Evolutionary conservation across 2,888 invertebrate genomes (phyloP), one percentile per base, ranked within the genome.

Genomic region (Lucinisca nassula): DNA sequence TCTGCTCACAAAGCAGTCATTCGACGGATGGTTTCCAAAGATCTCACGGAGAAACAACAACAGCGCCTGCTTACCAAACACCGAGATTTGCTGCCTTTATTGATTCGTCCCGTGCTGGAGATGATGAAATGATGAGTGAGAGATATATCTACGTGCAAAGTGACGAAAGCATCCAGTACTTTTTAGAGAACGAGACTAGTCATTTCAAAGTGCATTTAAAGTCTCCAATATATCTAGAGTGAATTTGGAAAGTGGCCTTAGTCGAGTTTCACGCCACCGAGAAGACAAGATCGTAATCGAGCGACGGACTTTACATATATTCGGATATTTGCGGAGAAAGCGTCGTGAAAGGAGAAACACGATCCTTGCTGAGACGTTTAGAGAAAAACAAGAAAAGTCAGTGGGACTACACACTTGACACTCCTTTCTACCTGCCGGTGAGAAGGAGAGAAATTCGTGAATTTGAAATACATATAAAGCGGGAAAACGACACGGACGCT

Each of bases 1-100:
- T n/a, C 35, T 17, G 72, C 70, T 24, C 49, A 85, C 51, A 83
- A 73, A 38, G 67, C 24, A n/a, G 40, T 51, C 76, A 78, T 89
- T 76, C 79, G 89, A 17, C 82, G 82, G 67, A 49, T 87, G 32
- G 79, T 81, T 27, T 82, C 84, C 51, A 83, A 82, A 49, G 80
- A 80, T 12, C 67, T 87, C 27, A 87, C 45, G 24, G 49, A n/a
- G 6, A 38, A 78, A 61, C 80, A 87, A 67, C 79, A 82, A 72
- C 75, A 24, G 35, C 35, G 80, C 45, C 8, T 61, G n/a, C 30
- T 61, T 10, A 75, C 21, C 35, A 85, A 84, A 49, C 73, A 87
- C 27, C 30, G 61, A 45, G 17, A 74, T 21, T 10, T 89, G 17
- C 55, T 89, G 30, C 84, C 82, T 21, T 24, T 81, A 14, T n/a